Base-by-base conservation (phyloP, 2,113 vertebrate species). In the Porphyrio hochstetteri region DNA sequence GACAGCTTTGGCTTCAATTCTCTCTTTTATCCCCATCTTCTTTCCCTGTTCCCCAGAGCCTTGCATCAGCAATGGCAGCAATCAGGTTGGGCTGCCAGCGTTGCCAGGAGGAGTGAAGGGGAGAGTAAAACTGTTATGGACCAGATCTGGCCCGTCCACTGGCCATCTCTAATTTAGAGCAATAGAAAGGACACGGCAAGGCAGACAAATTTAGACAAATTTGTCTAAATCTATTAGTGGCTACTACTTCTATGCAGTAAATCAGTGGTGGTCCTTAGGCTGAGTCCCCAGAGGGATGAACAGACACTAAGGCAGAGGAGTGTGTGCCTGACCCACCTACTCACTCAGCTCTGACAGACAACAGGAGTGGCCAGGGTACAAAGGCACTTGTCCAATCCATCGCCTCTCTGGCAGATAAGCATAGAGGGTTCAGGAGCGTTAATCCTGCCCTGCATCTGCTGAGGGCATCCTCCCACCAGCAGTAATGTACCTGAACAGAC, bases 381-480 rank as follows among this genome's bases (percentile, higher is more conserved):
- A 40, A 61, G 27, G 5, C 11, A 13, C 40, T 53, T 40, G 56
- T 23, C 11, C n/a, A 44, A 11, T 10, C 31, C 44, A 11, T n/a
- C 38, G 27, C 12, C 17, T 33, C 31, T 63, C 19, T 33, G 33
- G 52, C 16, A 79, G 8, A 42, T 5, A 35, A 82, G n/a, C 40
- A 55, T 0, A 0, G 31, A 63, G 18, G n/a, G 31, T 3, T 83
- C 50, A 74, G 40, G 35, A 60, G 55, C 25, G 65, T 23, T 27
- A 65, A 59, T 0, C 4, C 21, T 15, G 6, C 15, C 36, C 11
- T 25, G 7, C 9, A 31, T 23, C 64, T 83, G n/a, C 36, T 0
- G 0, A 65, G 31, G 28, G 11, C 64, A 74, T 36, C 69, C 35
- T 76, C 35, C 38, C 29, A 38, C 24, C n/a, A 40, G 46, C 16